Evolutionary conservation across 2,888 invertebrate species (phyloP), one percentile per base, ranked within the genome.

Genomic region (Cerastis leucographa): DNA sequence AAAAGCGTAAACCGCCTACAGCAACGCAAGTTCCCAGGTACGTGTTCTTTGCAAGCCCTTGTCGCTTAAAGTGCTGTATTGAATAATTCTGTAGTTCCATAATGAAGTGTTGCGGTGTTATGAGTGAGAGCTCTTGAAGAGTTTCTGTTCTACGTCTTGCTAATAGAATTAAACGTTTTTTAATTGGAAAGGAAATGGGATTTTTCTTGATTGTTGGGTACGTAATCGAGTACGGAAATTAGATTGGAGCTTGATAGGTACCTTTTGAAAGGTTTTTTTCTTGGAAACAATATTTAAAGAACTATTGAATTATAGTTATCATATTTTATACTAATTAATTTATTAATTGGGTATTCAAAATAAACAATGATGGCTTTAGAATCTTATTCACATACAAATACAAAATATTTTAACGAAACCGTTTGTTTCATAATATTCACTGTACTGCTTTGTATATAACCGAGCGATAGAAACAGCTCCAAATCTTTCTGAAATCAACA

Each of bases 51-150:
- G 46, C 62, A 68, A 78, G 54, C 56, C 71, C 84, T 83, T 86
- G 86, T 84, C 66, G 51, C 46, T 7, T 65, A 54, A 74, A 83
- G 88, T 80, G 83, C 68, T 68, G 81, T 88, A 88, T 87, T 88
- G 83, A 88, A 87, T 88, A 83, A 88, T 88, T 81, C 78, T 72
- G 74, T 67, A 80, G 70, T 71, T 75, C 61, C 76, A 68, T 87
- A 86, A 77, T 78, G 74, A 76, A 69, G 68, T 35, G 62, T 59
- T 64, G 56, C 76, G 64, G 76, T 76, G 71, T 51, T 68, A 61
- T 68, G 35, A 78, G 61, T 62, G 44, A 82, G 70, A 42, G 29
- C 17, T 40, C n/a, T 54, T 74, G 51, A 54, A 51, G 49, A 69
- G 44, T 62, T 76, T 22, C 44, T 46, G 46, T 73, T 46, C 49